Evolutionary conservation across 2,797 vertebrate genomes (phyloP), one percentile per base, ranked within the genome.

Genomic region (Cryptoprocta ferox): DNA sequence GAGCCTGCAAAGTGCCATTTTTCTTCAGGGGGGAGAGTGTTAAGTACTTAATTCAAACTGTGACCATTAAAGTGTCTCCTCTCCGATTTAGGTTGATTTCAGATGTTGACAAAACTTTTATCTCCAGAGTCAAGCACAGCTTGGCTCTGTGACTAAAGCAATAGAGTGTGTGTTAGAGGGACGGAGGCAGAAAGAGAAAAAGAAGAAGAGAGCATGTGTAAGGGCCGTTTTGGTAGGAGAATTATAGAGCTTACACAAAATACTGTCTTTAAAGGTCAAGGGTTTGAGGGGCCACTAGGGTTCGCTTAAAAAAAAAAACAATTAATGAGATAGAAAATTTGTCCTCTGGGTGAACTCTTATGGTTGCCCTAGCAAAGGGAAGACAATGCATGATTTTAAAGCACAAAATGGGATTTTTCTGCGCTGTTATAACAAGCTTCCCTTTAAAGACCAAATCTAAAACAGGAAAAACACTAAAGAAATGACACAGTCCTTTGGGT

Each of bases 271-370:
- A 99, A 99, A 99, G 99, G 99, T 99, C 99, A 99, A 99, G 99
- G 99, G 98, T 99, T 99, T 98, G 98, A 98, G 98, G 98, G 99
- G 98, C 99, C 99, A 99, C 98, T 98, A 98, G 99, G 98, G 98
- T 98, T 98, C 98, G 98, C 98, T 98, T 95, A 96, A 94, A 92
- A 95, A 98, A 98, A 99, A 99, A 98, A 99, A 99, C 98, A 99
- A 99, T 98, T 99, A 99, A 99, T 99, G 99, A 99, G 99, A 99
- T 99, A 99, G 99, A 99, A 99, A 98, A 98, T 98, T 98, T 99
- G 99, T 99, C 99, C 99, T 99, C 98, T 99, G 96, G 96, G 97
- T 99, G 99, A 99, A 99, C 99, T 98, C 99, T 97, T 98, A 98
- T 98, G 99, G 99, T 99, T 99, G 98, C 98, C 98, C 98, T 98